Evolutionary conservation across 2,113 vertebrate species (phyloP).

Genomic region (Tragelaphus imberbis): DNA sequence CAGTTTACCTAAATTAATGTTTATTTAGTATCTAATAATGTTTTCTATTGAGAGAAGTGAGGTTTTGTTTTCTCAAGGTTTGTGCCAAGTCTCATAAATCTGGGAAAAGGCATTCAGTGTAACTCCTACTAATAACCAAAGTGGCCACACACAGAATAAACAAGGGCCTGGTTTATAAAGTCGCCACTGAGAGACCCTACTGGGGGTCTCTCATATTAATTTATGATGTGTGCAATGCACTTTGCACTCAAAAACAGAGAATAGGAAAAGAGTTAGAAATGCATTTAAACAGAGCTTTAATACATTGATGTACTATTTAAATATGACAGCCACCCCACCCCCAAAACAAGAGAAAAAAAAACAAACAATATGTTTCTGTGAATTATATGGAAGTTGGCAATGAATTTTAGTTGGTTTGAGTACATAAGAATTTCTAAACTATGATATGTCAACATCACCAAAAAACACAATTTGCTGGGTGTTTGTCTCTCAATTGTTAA

Average conservation of each 20-base stretch:
- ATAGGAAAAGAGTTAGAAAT: not conserved
- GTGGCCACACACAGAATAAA: constrained; percentile 74
- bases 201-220: constrained; percentile 51
- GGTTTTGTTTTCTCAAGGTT: constrained; percentile 63
- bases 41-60: constrained; percentile 56
- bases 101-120: constrained; percentile 34
- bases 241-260: constrained; percentile 50
- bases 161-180: constrained; percentile 49
- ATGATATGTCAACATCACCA: not conserved
- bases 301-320: constrained; percentile 16
- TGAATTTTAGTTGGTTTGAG: not conserved
- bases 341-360: not conserved
- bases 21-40: constrained; percentile 72
- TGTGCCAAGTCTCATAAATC: constrained; percentile 72
- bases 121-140: constrained; percentile 59
- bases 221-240: constrained; percentile 56
- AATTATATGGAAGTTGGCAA: not conserved
- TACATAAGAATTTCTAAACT: not conserved
- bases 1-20: constrained; percentile 64
- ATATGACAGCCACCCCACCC: not conserved
- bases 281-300: constrained; percentile 19
- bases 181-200: not conserved
- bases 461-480: not conserved
- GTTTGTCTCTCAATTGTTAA: not conserved
- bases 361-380: not conserved